A percentile compares a stretch with the other conserved stretches of the same genome.
Evolutionary conservation across 2,113 vertebrate species (phyloP).

Genomic region (Anolis sagrei): DNA sequence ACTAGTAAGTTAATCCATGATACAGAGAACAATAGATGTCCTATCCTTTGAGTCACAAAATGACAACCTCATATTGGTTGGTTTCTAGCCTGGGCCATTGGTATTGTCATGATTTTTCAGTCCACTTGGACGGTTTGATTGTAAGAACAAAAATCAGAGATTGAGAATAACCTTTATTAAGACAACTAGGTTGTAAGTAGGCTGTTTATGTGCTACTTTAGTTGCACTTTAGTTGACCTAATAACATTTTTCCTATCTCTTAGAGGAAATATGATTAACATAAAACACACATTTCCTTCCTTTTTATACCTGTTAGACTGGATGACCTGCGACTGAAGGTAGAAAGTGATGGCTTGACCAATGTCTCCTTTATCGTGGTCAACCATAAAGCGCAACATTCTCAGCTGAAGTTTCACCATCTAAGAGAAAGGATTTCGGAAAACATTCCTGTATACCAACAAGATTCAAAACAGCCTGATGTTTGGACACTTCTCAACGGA

Average conservation of each 20-base stretch:
- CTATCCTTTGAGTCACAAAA: too few species aligned
- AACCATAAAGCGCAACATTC: constrained; percentile 85
- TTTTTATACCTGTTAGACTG: constrained; percentile 74
- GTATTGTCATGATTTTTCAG: background rate
- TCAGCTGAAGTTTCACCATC: constrained; percentile 72
- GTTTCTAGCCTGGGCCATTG: background rate
- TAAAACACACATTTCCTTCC: too few species aligned
- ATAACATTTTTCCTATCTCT: too few species aligned
- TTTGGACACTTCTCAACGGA: constrained; percentile 87
- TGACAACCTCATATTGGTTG: background rate
- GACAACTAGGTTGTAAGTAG: too few species aligned
- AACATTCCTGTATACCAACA: constrained; percentile 89
- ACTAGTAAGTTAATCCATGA: background rate
- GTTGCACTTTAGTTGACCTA: too few species aligned
- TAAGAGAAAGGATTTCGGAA: constrained; percentile 79
- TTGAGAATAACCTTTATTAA: too few species aligned
- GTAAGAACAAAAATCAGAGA: background rate
- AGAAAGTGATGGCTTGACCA: constrained; percentile 81
- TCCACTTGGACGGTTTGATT: background rate
- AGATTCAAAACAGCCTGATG: constrained; percentile 78
- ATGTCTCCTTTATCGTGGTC: constrained; percentile 87
- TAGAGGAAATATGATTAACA: too few species aligned
- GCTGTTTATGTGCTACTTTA: too few species aligned
- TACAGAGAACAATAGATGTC: background rate
- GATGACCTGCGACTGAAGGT: constrained; percentile 87